A percentile compares a stretch with the other conserved stretches of the same genome.
Evolutionary conservation across 1,140 invertebrate species (phyloP).

Genomic region (Steinernema khuongi): DNA sequence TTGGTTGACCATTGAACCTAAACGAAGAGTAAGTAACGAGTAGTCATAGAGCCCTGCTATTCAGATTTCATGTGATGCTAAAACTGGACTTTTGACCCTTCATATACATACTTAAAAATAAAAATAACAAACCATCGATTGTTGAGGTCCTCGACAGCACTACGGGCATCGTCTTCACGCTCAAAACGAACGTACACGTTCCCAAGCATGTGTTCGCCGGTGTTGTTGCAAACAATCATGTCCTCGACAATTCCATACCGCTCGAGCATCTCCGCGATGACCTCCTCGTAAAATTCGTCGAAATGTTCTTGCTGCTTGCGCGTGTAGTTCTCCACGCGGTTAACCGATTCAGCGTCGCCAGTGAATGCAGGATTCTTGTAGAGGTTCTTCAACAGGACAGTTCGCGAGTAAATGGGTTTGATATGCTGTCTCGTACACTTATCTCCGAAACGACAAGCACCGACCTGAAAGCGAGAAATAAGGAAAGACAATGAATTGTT

Average conservation of each 20-base stretch:
- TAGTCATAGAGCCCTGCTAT: not conserved
- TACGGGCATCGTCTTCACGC: constrained; percentile 90
- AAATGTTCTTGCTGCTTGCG: constrained; percentile 97
- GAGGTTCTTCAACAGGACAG: constrained; percentile 86
- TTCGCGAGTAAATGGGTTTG: constrained; percentile 95
- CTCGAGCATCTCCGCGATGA: constrained; percentile 93
- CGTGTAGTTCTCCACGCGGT: constrained; percentile 71
- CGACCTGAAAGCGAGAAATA: constrained; percentile 68
- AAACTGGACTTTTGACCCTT: not conserved
- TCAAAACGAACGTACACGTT: constrained; percentile 68
- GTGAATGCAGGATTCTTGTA: constrained; percentile 79
- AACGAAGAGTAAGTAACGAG: not conserved
- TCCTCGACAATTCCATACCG: constrained; percentile 96
- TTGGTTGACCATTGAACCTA: constrained; percentile 82
- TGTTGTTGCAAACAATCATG: constrained; percentile 98
- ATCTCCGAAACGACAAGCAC: constrained; percentile 93
- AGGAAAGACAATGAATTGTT: no score
- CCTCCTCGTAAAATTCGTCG: constrained; percentile 97
- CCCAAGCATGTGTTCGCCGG: constrained; percentile 78
- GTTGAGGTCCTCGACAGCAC: constrained; percentile 87
- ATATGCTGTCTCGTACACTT: constrained; percentile 93
- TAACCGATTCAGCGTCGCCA: not conserved
- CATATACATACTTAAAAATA: not conserved
- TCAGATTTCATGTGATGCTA: not conserved
- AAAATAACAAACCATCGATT: constrained; percentile 72